Evolutionary conservation across 2,797 vertebrate genomes (phyloP).

Genomic region (Todus mexicanus): DNA sequence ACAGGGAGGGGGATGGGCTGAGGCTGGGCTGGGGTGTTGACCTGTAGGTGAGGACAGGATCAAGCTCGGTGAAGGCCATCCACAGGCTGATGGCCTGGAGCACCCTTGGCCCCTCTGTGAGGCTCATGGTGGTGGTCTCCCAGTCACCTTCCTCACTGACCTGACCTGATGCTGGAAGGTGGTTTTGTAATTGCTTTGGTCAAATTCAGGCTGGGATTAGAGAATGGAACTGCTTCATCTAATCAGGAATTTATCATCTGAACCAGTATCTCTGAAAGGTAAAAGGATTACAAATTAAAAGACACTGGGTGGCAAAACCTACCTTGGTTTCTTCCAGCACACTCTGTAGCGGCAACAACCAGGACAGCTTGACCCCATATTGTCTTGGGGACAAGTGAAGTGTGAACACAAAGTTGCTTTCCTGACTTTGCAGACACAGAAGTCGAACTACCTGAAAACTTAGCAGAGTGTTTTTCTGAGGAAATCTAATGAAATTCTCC

Average conservation of each 20-base stretch:
- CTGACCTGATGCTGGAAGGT: not conserved
- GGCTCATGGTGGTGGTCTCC: not conserved
- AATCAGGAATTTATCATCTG: not conserved
- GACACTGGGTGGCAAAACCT: not conserved
- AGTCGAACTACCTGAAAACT: not conserved
- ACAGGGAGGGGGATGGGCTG: no score
- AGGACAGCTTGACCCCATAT: accelerated
- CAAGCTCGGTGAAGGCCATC: not conserved
- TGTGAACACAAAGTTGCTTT: not conserved
- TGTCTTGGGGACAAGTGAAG: not conserved
- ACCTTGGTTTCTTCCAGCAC: not conserved
- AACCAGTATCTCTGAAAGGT: not conserved
- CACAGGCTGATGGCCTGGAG: no score
- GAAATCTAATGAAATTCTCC: not conserved
- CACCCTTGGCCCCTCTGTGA: not conserved
- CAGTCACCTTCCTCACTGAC: not conserved
- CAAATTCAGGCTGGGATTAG: not conserved
- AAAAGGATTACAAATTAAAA: not conserved
- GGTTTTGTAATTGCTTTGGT: not conserved
- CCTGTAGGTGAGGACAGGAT: not conserved
- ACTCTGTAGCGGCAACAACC: not conserved
- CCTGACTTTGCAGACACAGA: not conserved
- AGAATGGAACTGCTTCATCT: not conserved
- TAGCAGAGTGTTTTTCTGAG: not conserved
- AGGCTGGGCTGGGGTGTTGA: accelerated